Percentiles rank a stretch among this genome's conserved stretches.
These are phyloP conservation scores for Clanis bilineata DNA, from an alignment of 2,888 invertebrate genomes.

Conservation along the genomic window DNA sequence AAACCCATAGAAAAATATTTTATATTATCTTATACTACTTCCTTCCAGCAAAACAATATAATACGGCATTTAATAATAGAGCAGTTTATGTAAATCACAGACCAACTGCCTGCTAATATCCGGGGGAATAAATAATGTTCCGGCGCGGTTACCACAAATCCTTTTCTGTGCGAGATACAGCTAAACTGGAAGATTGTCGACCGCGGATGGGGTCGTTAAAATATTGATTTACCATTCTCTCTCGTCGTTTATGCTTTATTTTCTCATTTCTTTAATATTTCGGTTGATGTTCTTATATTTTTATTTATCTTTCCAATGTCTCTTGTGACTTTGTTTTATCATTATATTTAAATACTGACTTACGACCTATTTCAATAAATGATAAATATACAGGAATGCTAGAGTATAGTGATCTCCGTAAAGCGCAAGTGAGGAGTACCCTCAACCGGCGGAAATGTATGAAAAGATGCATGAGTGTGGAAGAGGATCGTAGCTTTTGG, in stretches of 20 bases:
- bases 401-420: no score
- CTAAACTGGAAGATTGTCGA: conserved; percentile 30
- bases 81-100: conserved; percentile 58
- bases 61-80: conserved; percentile 38
- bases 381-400: no score
- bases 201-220: conserved; percentile 33
- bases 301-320: neutral
- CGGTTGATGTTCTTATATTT: neutral
- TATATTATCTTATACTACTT: conserved; percentile 20
- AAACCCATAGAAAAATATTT: neutral
- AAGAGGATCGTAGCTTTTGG: no score
- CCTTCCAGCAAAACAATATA: conserved; percentile 28
- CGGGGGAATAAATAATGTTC: conserved; percentile 59
- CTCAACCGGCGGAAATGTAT: no score
- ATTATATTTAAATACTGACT: neutral
- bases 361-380: no score
- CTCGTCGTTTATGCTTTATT: conserved; percentile 30
- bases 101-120: conserved; percentile 62
- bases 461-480: no score
- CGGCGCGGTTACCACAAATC: conserved; percentile 42
- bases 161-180: conserved; percentile 37
- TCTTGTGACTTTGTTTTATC: neutral
- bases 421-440: no score
- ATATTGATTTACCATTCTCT: conserved; percentile 40
- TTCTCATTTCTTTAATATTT: neutral